Base-by-base conservation (phyloP, 2,797 vertebrate genomes). In the Gallirallus australis region DNA sequence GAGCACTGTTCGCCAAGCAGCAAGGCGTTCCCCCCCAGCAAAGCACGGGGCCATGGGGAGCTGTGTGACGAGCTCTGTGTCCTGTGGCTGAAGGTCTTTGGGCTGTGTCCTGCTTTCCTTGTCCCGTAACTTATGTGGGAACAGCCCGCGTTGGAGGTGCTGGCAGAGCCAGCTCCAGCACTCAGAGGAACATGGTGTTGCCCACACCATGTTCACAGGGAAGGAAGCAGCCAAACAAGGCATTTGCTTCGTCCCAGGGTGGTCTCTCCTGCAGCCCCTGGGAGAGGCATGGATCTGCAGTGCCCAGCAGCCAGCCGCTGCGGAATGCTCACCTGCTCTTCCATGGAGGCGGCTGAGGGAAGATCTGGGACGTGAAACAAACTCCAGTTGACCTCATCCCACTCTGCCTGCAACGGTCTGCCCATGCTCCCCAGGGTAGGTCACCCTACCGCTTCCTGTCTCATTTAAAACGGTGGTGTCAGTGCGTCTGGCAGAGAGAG, bases 71-170 rank as follows among this genome's bases (percentile, higher is more conserved):
- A 80, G 56, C 82, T 20, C 35, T 4, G 6, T 60, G 73, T 86
- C 68, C 70, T 0, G 6, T 19, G 59, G 15, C 31, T 2, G 0
- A 7, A 60, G 70, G 25, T 35, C 78, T 40, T 40, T 12, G 33
- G 60, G 64, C 64, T 0, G 0, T 20, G 59, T 69, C 80, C 76
- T 64, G 5, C 47, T 86, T 79, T 30, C 61, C 59, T 53, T 4
- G 45, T 25, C 60, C 83, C 15, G 42, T 31, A 30, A 21, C 14
- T 5, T 0, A 72, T 45, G 64, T 50, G 18, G 82, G 79, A 61
- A 19, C 11, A 69, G 60, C 64, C 47, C 4, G 0, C 18, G 40
- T 15, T 0, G 0, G 64, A 39, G 33, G 16, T 6, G 5, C n/a
- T 2, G 0, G 18, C 85, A 25, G 48, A 82, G 53, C 42, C 42